Evolutionary conservation across 2,888 invertebrate species (phyloP).

Genomic region (Formica aserva): DNA sequence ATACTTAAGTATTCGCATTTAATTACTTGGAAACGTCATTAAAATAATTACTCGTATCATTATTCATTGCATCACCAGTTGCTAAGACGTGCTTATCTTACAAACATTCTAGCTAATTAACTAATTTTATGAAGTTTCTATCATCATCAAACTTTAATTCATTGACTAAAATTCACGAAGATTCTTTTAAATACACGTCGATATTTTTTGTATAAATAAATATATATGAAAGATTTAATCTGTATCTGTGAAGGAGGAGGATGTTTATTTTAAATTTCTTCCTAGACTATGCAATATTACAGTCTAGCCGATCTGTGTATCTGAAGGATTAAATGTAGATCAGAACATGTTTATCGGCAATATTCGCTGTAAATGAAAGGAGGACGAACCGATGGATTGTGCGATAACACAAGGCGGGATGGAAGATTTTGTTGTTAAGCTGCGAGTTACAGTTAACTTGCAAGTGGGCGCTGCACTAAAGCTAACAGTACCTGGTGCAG

Average conservation of each 20-base stretch:
- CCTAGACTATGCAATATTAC: background rate
- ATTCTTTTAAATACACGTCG: background rate
- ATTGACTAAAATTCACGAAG: background rate
- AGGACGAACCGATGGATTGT: background rate
- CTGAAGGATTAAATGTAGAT: background rate
- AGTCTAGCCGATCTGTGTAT: background rate
- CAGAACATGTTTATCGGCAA: background rate
- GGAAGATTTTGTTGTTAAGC: slow-evolving; percentile 65
- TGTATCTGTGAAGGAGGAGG: too few relatives aligned
- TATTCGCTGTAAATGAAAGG: background rate
- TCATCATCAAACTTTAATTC: background rate
- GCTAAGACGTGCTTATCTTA: background rate
- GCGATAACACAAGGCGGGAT: slow-evolving; percentile 28
- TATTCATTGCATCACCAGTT: slow-evolving; percentile 21
- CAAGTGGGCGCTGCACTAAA: slow-evolving; percentile 58
- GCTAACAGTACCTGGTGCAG: slow-evolving; percentile 76
- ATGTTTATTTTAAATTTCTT: background rate
- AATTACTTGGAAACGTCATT: slow-evolving; percentile 7
- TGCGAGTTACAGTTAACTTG: slow-evolving; percentile 70
- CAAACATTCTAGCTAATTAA: slow-evolving; percentile 22
- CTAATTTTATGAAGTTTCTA: background rate
- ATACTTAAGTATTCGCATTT: background rate
- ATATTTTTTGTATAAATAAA: background rate
- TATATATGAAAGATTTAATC: background rate
- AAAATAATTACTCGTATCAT: slow-evolving; percentile 18